Evolutionary conservation across 1,140 invertebrate genomes (phyloP).

Genomic region (Drusus annulatus): DNA sequence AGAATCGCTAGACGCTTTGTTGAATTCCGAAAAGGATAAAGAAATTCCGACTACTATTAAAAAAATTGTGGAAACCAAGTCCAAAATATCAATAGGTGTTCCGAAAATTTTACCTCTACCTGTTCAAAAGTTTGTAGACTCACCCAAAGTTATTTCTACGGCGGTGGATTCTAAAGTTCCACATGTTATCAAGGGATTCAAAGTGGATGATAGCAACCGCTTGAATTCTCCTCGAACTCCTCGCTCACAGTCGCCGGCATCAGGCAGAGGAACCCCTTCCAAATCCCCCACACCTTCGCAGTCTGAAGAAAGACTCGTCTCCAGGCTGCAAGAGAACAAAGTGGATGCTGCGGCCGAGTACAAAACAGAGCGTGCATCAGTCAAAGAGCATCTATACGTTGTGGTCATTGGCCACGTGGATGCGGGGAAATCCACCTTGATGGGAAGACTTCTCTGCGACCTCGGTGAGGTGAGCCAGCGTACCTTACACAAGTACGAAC

Average conservation of each 20-base stretch:
- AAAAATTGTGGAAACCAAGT: slow-evolving; percentile 17
- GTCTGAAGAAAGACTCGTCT: slow-evolving; percentile 62
- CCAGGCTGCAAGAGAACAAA: slow-evolving; percentile 72
- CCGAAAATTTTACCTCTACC: not conserved
- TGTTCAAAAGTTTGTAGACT: slow-evolving; percentile 10
- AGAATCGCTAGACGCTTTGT: slow-evolving; percentile 80
- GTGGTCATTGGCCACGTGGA: slow-evolving; percentile 99
- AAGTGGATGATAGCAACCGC: slow-evolving; percentile 63
- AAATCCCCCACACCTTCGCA: slow-evolving; percentile 61
- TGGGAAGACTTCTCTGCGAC: slow-evolving; percentile 94
- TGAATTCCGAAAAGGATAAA: slow-evolving; percentile 70
- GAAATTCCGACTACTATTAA: slow-evolving; percentile 59
- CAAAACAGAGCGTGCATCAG: slow-evolving; percentile 79
- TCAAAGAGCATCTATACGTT: slow-evolving; percentile 92
- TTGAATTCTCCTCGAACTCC: slow-evolving; percentile 66
- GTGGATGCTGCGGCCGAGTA: slow-evolving; percentile 75
- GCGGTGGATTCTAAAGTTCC: slow-evolving; percentile 62
- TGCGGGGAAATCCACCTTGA: slow-evolving; percentile 98
- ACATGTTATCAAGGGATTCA: slow-evolving; percentile 68
- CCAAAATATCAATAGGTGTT: not conserved
- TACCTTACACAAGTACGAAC: slow-evolving; percentile 97
- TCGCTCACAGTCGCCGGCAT: slow-evolving; percentile 76
- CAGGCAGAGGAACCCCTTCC: slow-evolving; percentile 71
- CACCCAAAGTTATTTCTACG: slow-evolving; percentile 48
- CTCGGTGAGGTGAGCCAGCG: slow-evolving; percentile 92